A percentile compares a stretch with the other conserved stretches of the same genome.
These are phyloP conservation scores for Pollenia griseotomentosa DNA, from an alignment of 2,888 invertebrate genomes.

Conservation along the genomic window DNA sequence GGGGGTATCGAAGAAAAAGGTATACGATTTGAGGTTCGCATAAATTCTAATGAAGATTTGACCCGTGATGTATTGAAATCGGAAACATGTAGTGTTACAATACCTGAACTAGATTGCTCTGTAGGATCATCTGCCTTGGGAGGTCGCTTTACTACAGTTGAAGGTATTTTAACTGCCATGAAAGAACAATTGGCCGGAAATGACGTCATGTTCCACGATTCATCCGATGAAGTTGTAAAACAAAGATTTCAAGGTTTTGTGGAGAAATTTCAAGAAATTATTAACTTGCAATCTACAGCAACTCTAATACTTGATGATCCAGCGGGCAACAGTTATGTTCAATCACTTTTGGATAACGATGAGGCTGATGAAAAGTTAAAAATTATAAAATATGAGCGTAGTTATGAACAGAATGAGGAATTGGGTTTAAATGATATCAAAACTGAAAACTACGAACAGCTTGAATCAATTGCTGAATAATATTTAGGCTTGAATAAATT, in stretches of 20 bases:
- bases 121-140: constrained; percentile 94
- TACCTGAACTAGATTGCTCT: constrained; percentile 95
- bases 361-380: constrained; percentile 90
- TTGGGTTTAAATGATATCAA: constrained; percentile 98
- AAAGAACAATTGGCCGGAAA: constrained; percentile 89
- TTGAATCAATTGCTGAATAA: constrained; percentile 54
- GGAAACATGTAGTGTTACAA: constrained; percentile 90
- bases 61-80: constrained; percentile 97
- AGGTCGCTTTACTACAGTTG: constrained; percentile 97
- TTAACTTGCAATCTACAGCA: constrained; percentile 83
- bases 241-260: constrained; percentile 88
- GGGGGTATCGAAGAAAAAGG: constrained; percentile 94
- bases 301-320: constrained; percentile 97
- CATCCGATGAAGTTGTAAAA: constrained; percentile 86
- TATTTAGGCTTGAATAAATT: not conserved
- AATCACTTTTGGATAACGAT: constrained; percentile 89
- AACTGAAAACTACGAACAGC: constrained; percentile 90
- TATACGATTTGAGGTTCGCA: constrained; percentile 89
- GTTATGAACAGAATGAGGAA: constrained; percentile 96
- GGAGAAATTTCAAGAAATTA: constrained; percentile 87
- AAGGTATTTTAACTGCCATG: constrained; percentile 93
- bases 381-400: constrained; percentile 92
- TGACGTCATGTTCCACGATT: constrained; percentile 90
- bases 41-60: constrained; percentile 91
- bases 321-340: constrained; percentile 98